phyloP scores from a whole-genome alignment of 2,888 invertebrate species.

The Lasioglossum marginatum region DNA sequence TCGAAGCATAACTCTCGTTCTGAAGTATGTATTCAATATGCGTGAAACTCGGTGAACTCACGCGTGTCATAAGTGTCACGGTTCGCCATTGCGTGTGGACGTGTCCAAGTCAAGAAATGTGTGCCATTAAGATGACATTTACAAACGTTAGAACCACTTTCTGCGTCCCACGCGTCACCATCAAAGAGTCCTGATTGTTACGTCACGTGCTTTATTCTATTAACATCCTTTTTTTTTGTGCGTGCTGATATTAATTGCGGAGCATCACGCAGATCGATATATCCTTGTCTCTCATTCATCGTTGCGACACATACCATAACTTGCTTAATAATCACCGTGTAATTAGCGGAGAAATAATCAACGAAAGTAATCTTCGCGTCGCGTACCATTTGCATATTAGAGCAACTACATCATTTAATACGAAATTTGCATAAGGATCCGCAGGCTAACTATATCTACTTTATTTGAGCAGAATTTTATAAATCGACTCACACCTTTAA shows the following conservation, averaged over 20 bases:
- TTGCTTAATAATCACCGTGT: not conserved
- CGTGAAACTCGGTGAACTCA: slow-evolving; percentile 33
- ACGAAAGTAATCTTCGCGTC: not conserved
- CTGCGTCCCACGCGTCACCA: slow-evolving; percentile 64
- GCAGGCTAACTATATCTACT: too few relatives aligned
- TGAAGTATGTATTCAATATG: not conserved
- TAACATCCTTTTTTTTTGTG: slow-evolving; percentile 39
- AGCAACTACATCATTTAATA: not conserved
- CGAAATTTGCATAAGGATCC: not conserved
- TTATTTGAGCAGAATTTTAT: too few relatives aligned
- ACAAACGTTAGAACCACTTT: slow-evolving; percentile 59
- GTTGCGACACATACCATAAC: slow-evolving; percentile 1
- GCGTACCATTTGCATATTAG: not conserved
- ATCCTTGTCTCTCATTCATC: not conserved
- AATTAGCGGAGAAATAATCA: not conserved
- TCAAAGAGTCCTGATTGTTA: slow-evolving; percentile 50
- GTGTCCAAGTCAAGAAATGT: slow-evolving; percentile 50
- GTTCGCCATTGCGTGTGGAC: slow-evolving; percentile 35
- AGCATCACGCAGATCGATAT: slow-evolving; percentile 21
- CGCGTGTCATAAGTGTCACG: slow-evolving; percentile 32
- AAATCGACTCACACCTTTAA: too few relatives aligned
- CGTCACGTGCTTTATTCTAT: slow-evolving; percentile 53
- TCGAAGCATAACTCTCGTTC: slow-evolving; percentile 24
- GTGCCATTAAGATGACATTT: slow-evolving; percentile 72
- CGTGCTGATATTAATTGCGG: slow-evolving; percentile 37